phyloP scores from a whole-genome alignment of 1,140 invertebrate genomes.

The Drosophila yakuba region DNA sequence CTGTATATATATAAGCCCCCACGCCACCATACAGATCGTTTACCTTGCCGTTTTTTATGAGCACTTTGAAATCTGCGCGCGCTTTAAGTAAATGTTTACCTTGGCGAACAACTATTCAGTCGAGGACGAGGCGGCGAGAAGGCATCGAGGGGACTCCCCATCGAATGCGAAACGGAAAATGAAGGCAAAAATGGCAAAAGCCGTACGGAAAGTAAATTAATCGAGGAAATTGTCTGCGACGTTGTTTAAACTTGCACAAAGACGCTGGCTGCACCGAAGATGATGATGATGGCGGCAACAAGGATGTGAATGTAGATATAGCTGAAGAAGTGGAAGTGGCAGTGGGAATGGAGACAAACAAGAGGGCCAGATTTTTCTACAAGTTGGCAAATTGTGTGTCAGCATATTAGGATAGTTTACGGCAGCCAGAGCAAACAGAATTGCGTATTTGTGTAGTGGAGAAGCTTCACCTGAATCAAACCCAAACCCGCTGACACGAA shows the following conservation, averaged over 20 bases:
- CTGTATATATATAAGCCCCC: background rate
- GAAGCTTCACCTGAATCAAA: slow-evolving; percentile 16
- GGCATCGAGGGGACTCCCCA: slow-evolving; percentile 15
- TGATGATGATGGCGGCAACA: slow-evolving; percentile 18
- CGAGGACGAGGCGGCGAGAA: background rate
- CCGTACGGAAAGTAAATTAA: slow-evolving; percentile 79
- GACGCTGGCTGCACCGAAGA: slow-evolving; percentile 41
- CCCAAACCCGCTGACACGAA: slow-evolving; percentile 27
- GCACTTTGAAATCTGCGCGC: slow-evolving; percentile 75
- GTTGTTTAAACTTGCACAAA: slow-evolving; percentile 81
- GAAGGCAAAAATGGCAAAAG: slow-evolving; percentile 72
- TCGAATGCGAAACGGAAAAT: slow-evolving; percentile 73
- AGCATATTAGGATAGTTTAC: slow-evolving; percentile 69
- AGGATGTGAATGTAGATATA: slow-evolving; percentile 27
- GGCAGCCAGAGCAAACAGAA: slow-evolving; percentile 37
- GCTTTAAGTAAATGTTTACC: slow-evolving; percentile 79
- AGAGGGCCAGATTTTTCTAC: slow-evolving; percentile 56
- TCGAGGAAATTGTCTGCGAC: slow-evolving; percentile 81
- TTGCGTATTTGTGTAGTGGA: slow-evolving; percentile 24
- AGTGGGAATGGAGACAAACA: slow-evolving; percentile 57
- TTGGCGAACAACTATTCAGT: slow-evolving; percentile 68
- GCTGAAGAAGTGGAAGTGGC: slow-evolving; percentile 12
- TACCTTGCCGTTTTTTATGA: slow-evolving; percentile 73
- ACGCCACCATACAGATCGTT: slow-evolving; percentile 28
- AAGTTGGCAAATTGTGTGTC: slow-evolving; percentile 71